These are phyloP conservation scores for Ctenopoma multispine DNA, from an alignment of 2,797 vertebrate species.

Conservation along the genomic window DNA sequence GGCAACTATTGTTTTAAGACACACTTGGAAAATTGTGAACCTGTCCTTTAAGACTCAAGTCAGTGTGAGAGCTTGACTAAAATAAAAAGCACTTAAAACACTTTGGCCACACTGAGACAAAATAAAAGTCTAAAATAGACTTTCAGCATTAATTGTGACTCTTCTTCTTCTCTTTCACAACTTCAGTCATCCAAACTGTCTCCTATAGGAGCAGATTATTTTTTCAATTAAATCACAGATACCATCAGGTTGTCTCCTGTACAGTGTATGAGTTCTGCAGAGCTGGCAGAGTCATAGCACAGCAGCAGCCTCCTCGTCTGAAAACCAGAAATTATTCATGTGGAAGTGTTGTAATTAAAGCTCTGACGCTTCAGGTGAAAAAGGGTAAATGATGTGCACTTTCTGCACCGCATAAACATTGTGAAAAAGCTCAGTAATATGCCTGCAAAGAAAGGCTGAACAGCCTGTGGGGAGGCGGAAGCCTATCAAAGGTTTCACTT, in stretches of 20 bases:
- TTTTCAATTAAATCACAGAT: not conserved
- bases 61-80: not conserved
- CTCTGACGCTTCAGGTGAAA: conserved; percentile 10
- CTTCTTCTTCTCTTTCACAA: too few relatives aligned
- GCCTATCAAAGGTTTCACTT: conserved; percentile 55
- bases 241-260: not conserved
- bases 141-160: too few relatives aligned
- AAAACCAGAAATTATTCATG: not conserved
- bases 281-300: not conserved
- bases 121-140: too few relatives aligned
- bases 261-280: not conserved
- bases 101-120: too few relatives aligned
- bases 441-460: conserved; percentile 6
- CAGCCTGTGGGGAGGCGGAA: conserved; percentile 9
- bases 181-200: not conserved
- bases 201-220: not conserved
- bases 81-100: not conserved
- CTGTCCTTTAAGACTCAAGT: not conserved
- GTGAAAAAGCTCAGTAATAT: not conserved
- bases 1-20: too few relatives aligned
- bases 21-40: too few relatives aligned
- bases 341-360: conserved; percentile 16
- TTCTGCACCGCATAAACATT: not conserved
- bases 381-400: not conserved
- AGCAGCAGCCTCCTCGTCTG: not conserved